Base-by-base conservation (phyloP, 2,888 invertebrate species). In the Patella ulyssiponensis region DNA sequence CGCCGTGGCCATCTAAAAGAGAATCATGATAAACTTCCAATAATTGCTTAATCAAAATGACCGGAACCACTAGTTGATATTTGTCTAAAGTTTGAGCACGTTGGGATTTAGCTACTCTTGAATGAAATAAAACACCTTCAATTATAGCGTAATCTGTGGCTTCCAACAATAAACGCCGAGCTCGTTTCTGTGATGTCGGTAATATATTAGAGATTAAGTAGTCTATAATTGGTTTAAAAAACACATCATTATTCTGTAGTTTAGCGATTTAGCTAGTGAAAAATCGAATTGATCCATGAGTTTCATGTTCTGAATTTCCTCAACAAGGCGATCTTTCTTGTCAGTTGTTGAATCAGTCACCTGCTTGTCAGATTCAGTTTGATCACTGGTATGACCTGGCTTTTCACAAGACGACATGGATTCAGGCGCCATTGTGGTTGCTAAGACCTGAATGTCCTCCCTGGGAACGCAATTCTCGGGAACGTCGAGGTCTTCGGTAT, bases 51-150 rank as follows among this genome's bases (percentile, higher is more conserved):
- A 33, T 33, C 33, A 33, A 33, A 33, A 33, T 33, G 33, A 33
- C 33, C 33, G 33, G 81, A 17, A 81, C 23, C 1, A 79, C 78
- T 17, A 81, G 44, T 52, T 81, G 74, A 77, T 79, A 80, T n/a
- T 56, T 17, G 56, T 56, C 33, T 51, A 74, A 73, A 3, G 69
- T 14, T 73, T 77, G 77, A 14, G 71, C 58, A 27, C 82, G 74
- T 69, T 76, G 71, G 7, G 79, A 70, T 72, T 79, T 79, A 4
- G 75, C 54, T n/a, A 71, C n/a, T 12, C 75, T 72, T 14, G 71
- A 54, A 70, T 80, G 79, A 77, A 80, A 82, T 44, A 82, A 27
- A 23, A 81, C 33, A 7, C 71, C 74, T 54, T 81, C 77, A 44
- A 79, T 53, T 9, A 79, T 14, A 15, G 72, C 69, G 64, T 80